These are phyloP conservation scores for Eulithis prunata DNA, from an alignment of 2,888 invertebrate genomes.

Conservation along the genomic window DNA sequence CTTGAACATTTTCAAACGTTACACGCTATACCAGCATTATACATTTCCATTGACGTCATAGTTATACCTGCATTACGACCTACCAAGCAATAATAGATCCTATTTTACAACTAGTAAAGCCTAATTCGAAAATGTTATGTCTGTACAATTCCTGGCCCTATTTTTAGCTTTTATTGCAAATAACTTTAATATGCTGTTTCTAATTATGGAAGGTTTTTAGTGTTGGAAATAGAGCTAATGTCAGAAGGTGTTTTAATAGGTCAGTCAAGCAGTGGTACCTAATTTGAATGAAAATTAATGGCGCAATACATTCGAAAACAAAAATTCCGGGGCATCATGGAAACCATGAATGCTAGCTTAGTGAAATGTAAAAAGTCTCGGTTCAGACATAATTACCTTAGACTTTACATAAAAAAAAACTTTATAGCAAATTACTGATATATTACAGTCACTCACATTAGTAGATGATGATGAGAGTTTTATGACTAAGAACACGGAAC, in stretches of 20 bases:
- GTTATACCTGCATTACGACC: constrained; percentile 38
- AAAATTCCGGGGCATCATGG: no score
- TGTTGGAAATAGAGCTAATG: constrained; percentile 18
- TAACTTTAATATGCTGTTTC: constrained; percentile 23
- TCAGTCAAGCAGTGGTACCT: no score
- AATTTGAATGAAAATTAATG: no score
- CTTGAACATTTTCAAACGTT: constrained; percentile 30
- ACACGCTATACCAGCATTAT: constrained; percentile 50
- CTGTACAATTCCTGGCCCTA: constrained; percentile 11
- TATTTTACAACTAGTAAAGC: constrained; percentile 33
- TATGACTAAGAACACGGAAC: no score
- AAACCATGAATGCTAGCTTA: no score
- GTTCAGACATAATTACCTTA: no score
- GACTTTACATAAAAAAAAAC: no score
- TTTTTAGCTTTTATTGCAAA: constrained; percentile 27
- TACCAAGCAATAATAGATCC: constrained; percentile 35
- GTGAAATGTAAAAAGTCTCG: no score
- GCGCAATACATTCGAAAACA: no score
- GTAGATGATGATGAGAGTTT: no score
- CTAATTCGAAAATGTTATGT: constrained; percentile 25
- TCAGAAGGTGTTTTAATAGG: not conserved
- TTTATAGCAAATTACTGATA: no score
- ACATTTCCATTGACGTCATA: constrained; percentile 69
- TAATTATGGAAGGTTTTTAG: constrained; percentile 21
- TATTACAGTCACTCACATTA: no score